Base-by-base conservation (phyloP, 2,888 invertebrate species). In the Bellardia bayeri region DNA sequence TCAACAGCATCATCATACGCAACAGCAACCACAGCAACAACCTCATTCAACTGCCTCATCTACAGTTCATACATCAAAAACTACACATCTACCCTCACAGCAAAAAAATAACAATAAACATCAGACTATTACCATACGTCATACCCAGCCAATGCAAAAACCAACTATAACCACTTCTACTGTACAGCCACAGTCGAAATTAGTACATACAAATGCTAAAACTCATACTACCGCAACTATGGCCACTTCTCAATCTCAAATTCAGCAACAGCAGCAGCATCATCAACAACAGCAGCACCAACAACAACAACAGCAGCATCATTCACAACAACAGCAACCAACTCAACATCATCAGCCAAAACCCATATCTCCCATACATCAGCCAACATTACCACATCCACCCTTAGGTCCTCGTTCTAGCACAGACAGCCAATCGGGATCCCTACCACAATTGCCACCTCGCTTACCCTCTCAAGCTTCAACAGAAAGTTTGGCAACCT, bases 141-240 rank as follows among this genome's bases (percentile, higher is more conserved):
- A 93, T 56, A 93, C 92, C 9, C 87, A 93, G 82, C 92, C 93
- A 66, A 93, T 93, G 90, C 94, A 93, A 85, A 93, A 92, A 49
- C 92, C 93, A 7, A 92, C 91, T 8, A 91, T 93, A 16, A 94
- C 94, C 69, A 94, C 93, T 79, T 91, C 94, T 4, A 91, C 93
- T 2, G 93, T 94, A 68, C 94, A 94, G 78, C 93, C 94, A 2
- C 92, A 91, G 86, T 89, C 92, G 0, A 90, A 90, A 80, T 63
- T 92, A 69, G 90, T 90, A 3, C 86, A 87, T 40, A 79, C 88
- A 6, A 82, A 80, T 63, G 66, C 82, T n/a, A 81, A 78, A 49
- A 78, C 87, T 56, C 83, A 88, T 63, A 88, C 84, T 30, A 88
- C 87, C 40, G 82, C 78, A 49, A 82, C 88, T 13, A 85, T 88